Evolutionary conservation across 2,797 vertebrate genomes (phyloP), one percentile per base, ranked within the genome.

Genomic region (Pelochelys cantorii): DNA sequence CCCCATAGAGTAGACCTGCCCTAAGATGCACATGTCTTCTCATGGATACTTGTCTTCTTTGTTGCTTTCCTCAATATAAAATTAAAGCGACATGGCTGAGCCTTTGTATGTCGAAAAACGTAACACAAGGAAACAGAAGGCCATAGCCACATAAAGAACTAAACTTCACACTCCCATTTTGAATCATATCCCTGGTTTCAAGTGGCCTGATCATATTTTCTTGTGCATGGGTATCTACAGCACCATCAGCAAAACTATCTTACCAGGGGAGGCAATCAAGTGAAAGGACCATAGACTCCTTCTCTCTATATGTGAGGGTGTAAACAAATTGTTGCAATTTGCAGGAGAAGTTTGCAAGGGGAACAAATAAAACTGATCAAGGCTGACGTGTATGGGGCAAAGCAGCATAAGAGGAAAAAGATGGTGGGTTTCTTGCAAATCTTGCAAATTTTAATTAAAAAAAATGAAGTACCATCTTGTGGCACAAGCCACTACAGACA

Each of bases 51-150:
- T 29, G 29, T 18, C 48, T 62, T 83, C 23, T 18, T 25, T 31
- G 48, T 31, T n/a, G 37, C 18, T 68, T 34, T 83, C 29, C 12
- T 62, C 57, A 9, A 9, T 42, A 27, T 42, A 42, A 12, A 59
- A 59, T 82, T 1, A 1, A 27, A 48, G 42, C 42, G 42, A 48
- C 42, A 48, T 7, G 77, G 85, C 53, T 80, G 23, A 52, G 77
- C 52, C 91, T 87, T 92, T 90, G 79, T 93, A 74, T 48, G 27
- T 1, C 60, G 3, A 53, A 55, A 90, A 87, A n/a, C 86, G 71
- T 87, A 94, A 2, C 25, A 65, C 65, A 68, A 20, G 65, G 18
- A 9, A 68, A 34, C n/a, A 34, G 65, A 68, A n/a, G 11, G 29
- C 59, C 25, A 6, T 29, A 60, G 29, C 29, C 65, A 71, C 14